Base-by-base conservation (phyloP, 2,113 vertebrate species). In the Melanocharis versteri region DNA sequence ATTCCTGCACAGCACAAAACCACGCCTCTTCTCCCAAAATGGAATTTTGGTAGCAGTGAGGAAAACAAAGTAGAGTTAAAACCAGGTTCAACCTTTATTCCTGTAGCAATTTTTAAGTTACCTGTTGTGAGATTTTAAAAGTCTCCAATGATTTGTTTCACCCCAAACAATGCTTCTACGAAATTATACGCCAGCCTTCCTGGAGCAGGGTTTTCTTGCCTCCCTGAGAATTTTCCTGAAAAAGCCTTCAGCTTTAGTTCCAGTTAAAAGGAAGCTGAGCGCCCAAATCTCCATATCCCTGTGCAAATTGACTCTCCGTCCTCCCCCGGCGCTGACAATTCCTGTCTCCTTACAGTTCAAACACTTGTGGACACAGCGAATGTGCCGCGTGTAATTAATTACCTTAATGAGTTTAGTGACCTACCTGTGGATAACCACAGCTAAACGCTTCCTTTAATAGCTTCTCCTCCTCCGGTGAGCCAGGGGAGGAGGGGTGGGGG, bases 1-100 rank as follows among this genome's bases (percentile, higher is more conserved):
- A 0, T 13, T 54, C 24, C 9, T 9, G 31, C 17, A 10, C 58
- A 7, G 12, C 26, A 37, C 31, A 31, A 40, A 35, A 17, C 31
- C 20, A 18, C 0, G 0, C 7, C 13, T 8, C 1, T 44, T 50
- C 1, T 17, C 13, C 17, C 61, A 10, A 47, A 31, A 20, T 3
- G 7, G 35, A 30, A 17, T 64, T 13, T 50, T 18, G 22, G 15
- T 28, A 47, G 45, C 6, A 58, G 16, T 9, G 26, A 15, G 68
- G 42, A 26, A 31, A 40, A 68, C 0, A 1, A 71, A 53, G 28
- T 0, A 17, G 7, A 40, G 31, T 13, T 42, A 44, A 47, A 50
- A 8, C n/a, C 2, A 1, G 4, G 5, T 44, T 30, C 19, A 3
- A 4, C 44, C 30, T 61, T 60, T n/a, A 15, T 9, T 64, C 24